Evolutionary conservation across 1,140 invertebrate species (phyloP), one percentile per base, ranked within the genome.

Genomic region (Frieseomelitta varia): DNA sequence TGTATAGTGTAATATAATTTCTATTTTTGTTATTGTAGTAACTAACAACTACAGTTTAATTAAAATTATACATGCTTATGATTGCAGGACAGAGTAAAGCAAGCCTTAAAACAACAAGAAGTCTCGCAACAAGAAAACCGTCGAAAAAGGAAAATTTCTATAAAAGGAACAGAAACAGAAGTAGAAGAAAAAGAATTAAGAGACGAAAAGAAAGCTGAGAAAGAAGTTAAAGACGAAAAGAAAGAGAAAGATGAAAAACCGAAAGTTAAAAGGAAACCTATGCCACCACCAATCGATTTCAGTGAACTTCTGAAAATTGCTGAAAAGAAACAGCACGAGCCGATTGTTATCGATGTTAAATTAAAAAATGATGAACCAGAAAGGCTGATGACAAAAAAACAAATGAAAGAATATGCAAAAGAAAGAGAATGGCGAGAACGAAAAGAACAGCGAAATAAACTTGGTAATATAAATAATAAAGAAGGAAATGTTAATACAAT

Each of bases 311-410:
- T 98, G 1, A 97, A 97, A 93, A 93, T 98, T 24, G 98, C 98
- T 14, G 97, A 97, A 87, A 96, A 98, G 91, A 98, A 98, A 92
- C 97, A 98, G 87, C 95, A 96, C 93, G 97, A 98, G 93, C 97
- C 97, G 1, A 94, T 98, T 56, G 92, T 96, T 21, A 91, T 95
- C 58, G 96, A 97, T 90, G 95, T 96, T 69, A 96, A 96, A 86
- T 91, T 94, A 81, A 96, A 96, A 92, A 92, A 93, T 34, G 95
- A 96, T 69, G 97, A 97, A 85, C 93, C 96, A 0, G 97, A 97
- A 87, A 95, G 97, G 74, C 93, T 96, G 14, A 96, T 98, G 95
- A 98, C 98, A 0, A 97, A 97, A 84, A 97, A 96, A 87, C 97
- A 98, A 90, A 97, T 96, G 88, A 95, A 95, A 68, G 97, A 98